A percentile compares a stretch with the other conserved stretches of the same genome.
phyloP scores from a whole-genome alignment of 2,888 invertebrate species.

The Zygaena filipendulae region DNA sequence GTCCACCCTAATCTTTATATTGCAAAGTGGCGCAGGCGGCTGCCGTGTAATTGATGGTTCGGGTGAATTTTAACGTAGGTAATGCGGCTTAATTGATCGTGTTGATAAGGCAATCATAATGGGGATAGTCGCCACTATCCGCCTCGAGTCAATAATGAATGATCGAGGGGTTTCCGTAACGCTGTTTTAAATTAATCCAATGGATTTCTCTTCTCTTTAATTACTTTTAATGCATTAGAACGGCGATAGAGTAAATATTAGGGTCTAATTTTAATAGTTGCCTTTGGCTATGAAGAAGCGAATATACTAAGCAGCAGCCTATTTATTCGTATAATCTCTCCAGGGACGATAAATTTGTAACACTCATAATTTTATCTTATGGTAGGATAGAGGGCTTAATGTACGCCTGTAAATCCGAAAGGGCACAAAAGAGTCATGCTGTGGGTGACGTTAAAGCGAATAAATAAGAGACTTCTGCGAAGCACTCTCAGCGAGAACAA shows the following conservation, averaged over 20 bases:
- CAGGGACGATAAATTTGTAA: no score
- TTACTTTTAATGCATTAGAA: slow-evolving; percentile 27
- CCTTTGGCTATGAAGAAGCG: no score
- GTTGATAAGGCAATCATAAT: slow-evolving; percentile 48
- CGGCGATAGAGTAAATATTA: no score
- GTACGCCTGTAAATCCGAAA: slow-evolving; percentile 42
- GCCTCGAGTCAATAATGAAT: slow-evolving; percentile 32
- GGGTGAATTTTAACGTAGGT: slow-evolving; percentile 55
- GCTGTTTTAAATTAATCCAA: slow-evolving; percentile 26
- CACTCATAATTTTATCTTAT: no score
- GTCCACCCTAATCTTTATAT: slow-evolving; percentile 29
- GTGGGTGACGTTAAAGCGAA: slow-evolving; percentile 54
- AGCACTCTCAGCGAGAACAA: slow-evolving; percentile 57
- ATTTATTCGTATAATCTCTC: no score
- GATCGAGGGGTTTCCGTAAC: slow-evolving; percentile 36
- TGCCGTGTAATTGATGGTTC: slow-evolving; percentile 46
- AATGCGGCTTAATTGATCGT: slow-evolving; percentile 57
- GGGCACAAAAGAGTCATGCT: slow-evolving; percentile 46
- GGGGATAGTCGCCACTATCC: slow-evolving; percentile 28
- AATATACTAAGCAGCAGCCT: no score
- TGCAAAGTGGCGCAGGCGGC: slow-evolving; percentile 26
- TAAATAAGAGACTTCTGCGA: slow-evolving; percentile 62
- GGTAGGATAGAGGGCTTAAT: no score
- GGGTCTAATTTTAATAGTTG: no score
- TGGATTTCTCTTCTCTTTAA: slow-evolving; percentile 31